A percentile compares a stretch with the other conserved stretches of the same genome.
Evolutionary conservation across 2,888 invertebrate genomes (phyloP).

Genomic region (Idaea aversata): DNA sequence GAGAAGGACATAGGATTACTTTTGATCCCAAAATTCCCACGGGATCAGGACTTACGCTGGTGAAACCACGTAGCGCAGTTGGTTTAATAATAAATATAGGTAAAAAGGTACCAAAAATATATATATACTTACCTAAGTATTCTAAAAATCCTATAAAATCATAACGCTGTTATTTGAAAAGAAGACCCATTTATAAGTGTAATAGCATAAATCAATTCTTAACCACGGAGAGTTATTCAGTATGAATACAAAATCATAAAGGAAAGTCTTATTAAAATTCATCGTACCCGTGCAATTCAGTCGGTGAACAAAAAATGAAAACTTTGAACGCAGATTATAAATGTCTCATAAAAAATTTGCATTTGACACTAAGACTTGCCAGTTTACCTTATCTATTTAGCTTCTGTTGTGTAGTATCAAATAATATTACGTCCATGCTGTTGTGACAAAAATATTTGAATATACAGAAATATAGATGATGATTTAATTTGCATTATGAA

Average conservation of each 20-base stretch:
- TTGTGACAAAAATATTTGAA: too few species aligned
- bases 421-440: too few species aligned
- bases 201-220: slow-evolving; percentile 61
- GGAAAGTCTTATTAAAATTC: slow-evolving; percentile 56
- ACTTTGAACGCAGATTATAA: slow-evolving; percentile 41
- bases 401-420: too few species aligned
- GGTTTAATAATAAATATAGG: too few species aligned
- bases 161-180: slow-evolving; percentile 39
- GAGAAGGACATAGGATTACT: too few species aligned
- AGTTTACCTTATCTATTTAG: too few species aligned
- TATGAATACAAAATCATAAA: slow-evolving; percentile 56
- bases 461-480: too few species aligned
- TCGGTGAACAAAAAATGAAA: slow-evolving; percentile 41
- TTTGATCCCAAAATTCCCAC: too few species aligned
- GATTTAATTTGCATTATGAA: too few species aligned
- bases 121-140: slow-evolving; percentile 11
- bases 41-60: too few species aligned
- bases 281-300: slow-evolving; percentile 49
- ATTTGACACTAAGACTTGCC: background rate
- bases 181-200: slow-evolving; percentile 47
- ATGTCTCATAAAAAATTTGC: slow-evolving; percentile 21
- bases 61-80: too few species aligned
- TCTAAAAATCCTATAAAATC: slow-evolving; percentile 26
- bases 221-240: slow-evolving; percentile 46
- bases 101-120: background rate